Conservation (phyloP, 2,888 invertebrate genomes). For the Willowsia nigromaculata region DNA sequence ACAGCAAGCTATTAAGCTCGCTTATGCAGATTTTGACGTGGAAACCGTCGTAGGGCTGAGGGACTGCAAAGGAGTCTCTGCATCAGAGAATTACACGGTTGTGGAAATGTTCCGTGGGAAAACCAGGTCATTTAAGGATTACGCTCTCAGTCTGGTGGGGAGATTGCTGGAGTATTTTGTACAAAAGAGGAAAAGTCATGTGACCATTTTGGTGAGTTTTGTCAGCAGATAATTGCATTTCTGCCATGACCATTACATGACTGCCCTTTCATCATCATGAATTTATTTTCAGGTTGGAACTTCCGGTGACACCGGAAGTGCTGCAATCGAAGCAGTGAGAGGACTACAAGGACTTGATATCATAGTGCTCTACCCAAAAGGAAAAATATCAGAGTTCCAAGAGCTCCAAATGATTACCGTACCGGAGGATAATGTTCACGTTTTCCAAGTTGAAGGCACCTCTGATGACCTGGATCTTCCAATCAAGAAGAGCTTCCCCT, state of each 20-base stretch:
- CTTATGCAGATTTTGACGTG: slow-evolving; percentile 65
- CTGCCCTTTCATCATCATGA: background rate
- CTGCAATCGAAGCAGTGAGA: slow-evolving; percentile 81
- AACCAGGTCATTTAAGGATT: slow-evolving; percentile 82
- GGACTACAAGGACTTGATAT: slow-evolving; percentile 80
- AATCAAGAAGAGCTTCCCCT: slow-evolving; percentile 80
- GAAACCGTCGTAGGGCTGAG: slow-evolving; percentile 46
- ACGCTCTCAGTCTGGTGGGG: slow-evolving; percentile 81
- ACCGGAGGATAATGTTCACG: slow-evolving; percentile 81
- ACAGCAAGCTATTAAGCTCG: slow-evolving; percentile 76
- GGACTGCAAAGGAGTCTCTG: slow-evolving; percentile 69
- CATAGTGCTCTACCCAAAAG: slow-evolving; percentile 81
- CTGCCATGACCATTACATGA: background rate
- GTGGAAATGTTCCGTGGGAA: slow-evolving; percentile 81
- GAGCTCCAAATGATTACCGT: slow-evolving; percentile 82
- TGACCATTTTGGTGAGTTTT: slow-evolving; percentile 79
- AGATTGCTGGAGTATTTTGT: slow-evolving; percentile 81
- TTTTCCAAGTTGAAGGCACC: slow-evolving; percentile 81
- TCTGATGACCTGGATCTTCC: slow-evolving; percentile 81
- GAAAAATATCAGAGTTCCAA: slow-evolving; percentile 80
- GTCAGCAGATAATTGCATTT: background rate
- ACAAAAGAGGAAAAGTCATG: slow-evolving; percentile 79
- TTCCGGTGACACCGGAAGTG: slow-evolving; percentile 82
- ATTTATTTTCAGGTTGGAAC: slow-evolving; percentile 79
- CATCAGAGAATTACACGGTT: slow-evolving; percentile 79